Evolutionary conservation across 1,140 invertebrate species (phyloP).

Genomic region (Drosophila sturtevanti): DNA sequence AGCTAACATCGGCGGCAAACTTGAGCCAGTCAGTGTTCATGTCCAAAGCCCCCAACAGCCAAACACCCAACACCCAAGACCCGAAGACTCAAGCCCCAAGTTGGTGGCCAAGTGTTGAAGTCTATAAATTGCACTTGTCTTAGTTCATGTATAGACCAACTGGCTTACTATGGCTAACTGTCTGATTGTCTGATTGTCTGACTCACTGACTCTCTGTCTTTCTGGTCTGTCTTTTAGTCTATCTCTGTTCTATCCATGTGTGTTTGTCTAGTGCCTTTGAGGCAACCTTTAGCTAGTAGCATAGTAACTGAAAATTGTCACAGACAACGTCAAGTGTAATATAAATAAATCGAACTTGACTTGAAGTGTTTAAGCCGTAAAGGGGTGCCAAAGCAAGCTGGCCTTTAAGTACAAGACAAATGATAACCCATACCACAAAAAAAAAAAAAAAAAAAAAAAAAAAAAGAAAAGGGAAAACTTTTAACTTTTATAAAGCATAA

Average conservation of each 20-base stretch:
- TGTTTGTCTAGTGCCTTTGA: slow-evolving; percentile 12
- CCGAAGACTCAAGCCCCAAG: no score
- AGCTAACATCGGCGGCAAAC: slow-evolving; percentile 21
- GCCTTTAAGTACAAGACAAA: slow-evolving; percentile 36
- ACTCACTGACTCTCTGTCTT: not conserved
- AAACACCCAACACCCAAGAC: no score
- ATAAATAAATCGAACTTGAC: slow-evolving; percentile 78
- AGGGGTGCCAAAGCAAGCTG: slow-evolving; percentile 11
- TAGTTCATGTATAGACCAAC: not conserved
- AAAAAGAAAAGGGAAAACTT: slow-evolving; percentile 26
- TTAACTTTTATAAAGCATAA: not conserved
- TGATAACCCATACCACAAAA: slow-evolving; percentile 29
- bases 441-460: no score
- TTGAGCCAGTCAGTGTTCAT: slow-evolving; percentile 27
- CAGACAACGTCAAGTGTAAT: slow-evolving; percentile 75
- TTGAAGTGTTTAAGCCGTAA: slow-evolving; percentile 73
- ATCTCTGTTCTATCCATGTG: not conserved
- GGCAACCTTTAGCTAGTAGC: slow-evolving; percentile 27
- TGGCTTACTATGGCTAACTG: not conserved
- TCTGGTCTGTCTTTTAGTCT: not conserved
- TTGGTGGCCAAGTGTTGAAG: slow-evolving; percentile 60
- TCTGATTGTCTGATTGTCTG: slow-evolving; percentile 6
- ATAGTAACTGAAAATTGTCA: slow-evolving; percentile 52
- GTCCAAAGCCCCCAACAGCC: not conserved
- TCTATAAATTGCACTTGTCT: slow-evolving; percentile 73